Base-by-base conservation (phyloP, 2,888 invertebrate genomes). In the Helicoverpa assulta region DNA sequence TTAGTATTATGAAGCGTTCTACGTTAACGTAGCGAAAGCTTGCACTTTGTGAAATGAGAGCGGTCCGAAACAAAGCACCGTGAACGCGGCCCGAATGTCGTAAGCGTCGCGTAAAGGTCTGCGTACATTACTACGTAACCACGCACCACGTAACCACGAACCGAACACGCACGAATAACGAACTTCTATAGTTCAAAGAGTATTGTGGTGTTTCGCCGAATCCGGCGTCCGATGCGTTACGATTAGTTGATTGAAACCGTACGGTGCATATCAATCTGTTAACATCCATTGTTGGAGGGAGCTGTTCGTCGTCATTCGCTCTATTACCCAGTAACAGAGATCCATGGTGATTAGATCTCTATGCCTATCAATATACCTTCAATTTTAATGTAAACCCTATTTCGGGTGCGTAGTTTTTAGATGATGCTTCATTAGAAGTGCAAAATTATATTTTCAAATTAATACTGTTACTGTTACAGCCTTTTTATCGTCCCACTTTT, bases 11-110 rank as follows among this genome's bases (percentile, higher is more conserved):
- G 89, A 89, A 90, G 88, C 87, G 86, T 91, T 81, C 90, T 86
- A 87, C 87, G 90, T 89, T 88, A 89, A 89, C 90, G 90, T 83
- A 85, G 88, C 83, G 86, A 91, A 92, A 91, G 91, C 91, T 93
- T 93, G 92, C 92, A 92, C 92, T 93, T 91, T 92, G 91, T 89
- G 87, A 89, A 93, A 93, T 93, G 93, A 93, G 90, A 89, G 84
- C 86, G 82, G 88, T 90, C 88, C 89, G 85, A 91, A 93, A 92
- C 92, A 88, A 90, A 87, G 86, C 84, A 69, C 69, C 86, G 85
- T 83, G 89, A 87, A 88, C 87, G 69, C 86, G 86, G 86, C 78
- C 80, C 82, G 89, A 92, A 90, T 89, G 91, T 90, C 88, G 88
- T 87, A 86, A 89, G 92, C 88, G 89, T 89, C 78, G 79, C 84